A percentile compares a stretch with the other conserved stretches of the same genome.
Evolutionary conservation across 2,797 vertebrate genomes (phyloP).

Genomic region (Odontamblyopus rebecca): DNA sequence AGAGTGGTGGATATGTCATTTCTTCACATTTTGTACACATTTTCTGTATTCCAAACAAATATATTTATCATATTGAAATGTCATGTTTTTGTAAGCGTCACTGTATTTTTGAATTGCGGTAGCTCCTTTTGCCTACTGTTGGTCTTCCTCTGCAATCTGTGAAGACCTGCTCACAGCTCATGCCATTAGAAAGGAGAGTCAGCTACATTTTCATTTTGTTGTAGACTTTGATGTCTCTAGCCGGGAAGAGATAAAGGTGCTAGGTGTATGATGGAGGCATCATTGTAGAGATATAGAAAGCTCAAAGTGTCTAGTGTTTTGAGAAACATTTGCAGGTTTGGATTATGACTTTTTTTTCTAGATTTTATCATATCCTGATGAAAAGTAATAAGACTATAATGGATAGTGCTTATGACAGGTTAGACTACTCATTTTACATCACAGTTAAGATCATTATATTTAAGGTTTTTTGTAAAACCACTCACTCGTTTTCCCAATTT

Average conservation of each 20-base stretch:
- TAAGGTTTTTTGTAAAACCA: too few relatives aligned
- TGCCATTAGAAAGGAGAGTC: conserved; percentile 3
- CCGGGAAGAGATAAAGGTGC: neutral
- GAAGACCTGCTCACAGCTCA: conserved; percentile 26
- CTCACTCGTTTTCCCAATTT: too few relatives aligned
- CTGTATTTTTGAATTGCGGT: conserved; percentile 15
- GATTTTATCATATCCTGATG: neutral
- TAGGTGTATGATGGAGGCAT: neutral
- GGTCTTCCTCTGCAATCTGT: conserved; percentile 33
- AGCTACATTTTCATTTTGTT: conserved; percentile 7
- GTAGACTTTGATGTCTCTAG: conserved; percentile 19
- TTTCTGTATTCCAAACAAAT: neutral
- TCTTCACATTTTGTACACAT: conserved; percentile 10
- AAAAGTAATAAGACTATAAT: neutral
- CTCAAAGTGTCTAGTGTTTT: neutral
- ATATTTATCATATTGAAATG: conserved; percentile 2
- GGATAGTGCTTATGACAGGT: too few relatives aligned
- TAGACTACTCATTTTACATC: too few relatives aligned
- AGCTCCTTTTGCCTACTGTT: conserved; percentile 18
- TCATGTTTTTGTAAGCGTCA: conserved; percentile 1
- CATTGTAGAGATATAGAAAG: neutral
- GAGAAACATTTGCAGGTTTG: conserved; percentile 2
- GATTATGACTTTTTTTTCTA: neutral
- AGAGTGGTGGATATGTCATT: neutral
- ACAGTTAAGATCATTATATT: too few relatives aligned